A percentile compares a stretch with the other conserved stretches of the same genome.
Conservation (phyloP, 2,113 vertebrate genomes). For the Condylura cristata region DNA sequence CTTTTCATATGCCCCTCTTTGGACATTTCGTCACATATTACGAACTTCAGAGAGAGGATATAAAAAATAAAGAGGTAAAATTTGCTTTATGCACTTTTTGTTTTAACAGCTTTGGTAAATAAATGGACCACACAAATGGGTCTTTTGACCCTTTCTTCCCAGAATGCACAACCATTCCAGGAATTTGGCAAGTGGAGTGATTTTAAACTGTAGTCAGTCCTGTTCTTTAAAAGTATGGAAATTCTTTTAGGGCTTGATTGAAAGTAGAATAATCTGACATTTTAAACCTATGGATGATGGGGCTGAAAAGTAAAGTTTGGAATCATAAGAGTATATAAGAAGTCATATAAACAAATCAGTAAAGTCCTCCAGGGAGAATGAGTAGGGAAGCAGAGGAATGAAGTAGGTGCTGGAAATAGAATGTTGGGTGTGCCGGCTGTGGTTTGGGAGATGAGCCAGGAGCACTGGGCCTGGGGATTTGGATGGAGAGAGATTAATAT, state of each 20-base stretch:
- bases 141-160: conserved; percentile 8
- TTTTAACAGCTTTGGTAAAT: conserved; percentile 19
- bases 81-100: not conserved
- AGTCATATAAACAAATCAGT: not conserved
- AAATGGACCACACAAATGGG: not conserved
- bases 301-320: not conserved
- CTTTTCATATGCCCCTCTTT: not conserved
- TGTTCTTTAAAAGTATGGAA: not conserved
- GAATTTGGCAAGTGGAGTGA: not conserved
- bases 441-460: not conserved
- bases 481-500: not conserved
- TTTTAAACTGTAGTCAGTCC: not conserved
- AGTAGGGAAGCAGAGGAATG: not conserved
- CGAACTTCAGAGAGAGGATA: not conserved
- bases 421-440: not conserved
- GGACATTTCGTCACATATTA: not conserved
- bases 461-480: not conserved
- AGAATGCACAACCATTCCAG: not conserved
- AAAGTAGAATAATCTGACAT: not conserved
- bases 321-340: not conserved
- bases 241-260: not conserved
- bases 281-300: not conserved
- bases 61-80: conserved; percentile 28
- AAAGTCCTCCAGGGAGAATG: not conserved
- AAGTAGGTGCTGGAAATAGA: not conserved